Percentiles rank a stretch among this genome's conserved stretches.
These are phyloP conservation scores for Drosophila saltans DNA, from an alignment of 1,140 invertebrate genomes.

Conservation along the genomic window DNA sequence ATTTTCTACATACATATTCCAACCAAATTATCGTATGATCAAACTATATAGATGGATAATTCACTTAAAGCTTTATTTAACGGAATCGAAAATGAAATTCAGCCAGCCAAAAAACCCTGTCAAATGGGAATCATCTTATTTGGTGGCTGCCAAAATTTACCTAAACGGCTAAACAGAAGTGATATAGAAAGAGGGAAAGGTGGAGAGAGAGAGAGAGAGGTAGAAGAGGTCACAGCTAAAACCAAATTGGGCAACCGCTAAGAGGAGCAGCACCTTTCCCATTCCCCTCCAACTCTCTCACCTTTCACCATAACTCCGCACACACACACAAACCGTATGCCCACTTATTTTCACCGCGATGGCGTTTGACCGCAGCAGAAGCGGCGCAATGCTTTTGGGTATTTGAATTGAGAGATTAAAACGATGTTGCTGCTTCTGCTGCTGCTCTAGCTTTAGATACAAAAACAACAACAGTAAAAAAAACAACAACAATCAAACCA, in stretches of 20 bases:
- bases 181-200: too few species aligned
- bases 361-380: slow-evolving; percentile 41
- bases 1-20: too few species aligned
- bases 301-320: not conserved
- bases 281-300: not conserved
- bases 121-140: slow-evolving; percentile 6
- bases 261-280: not conserved
- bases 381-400: slow-evolving; percentile 38
- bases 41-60: too few species aligned
- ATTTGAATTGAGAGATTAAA: slow-evolving; percentile 78
- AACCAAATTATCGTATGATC: too few species aligned
- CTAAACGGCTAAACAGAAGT: not conserved
- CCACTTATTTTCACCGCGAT: slow-evolving; percentile 46
- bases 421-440: slow-evolving; percentile 16
- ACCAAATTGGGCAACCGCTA: slow-evolving; percentile 13
- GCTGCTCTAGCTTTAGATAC: not conserved
- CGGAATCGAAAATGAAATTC: not conserved
- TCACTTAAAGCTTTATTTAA: not conserved
- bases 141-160: not conserved
- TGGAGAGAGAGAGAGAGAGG: not conserved
- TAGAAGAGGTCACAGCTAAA: not conserved
- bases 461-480: not conserved
- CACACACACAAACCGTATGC: not conserved
- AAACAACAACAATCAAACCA: not conserved
- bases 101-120: not conserved